Evolutionary conservation across 2,888 invertebrate genomes (phyloP).

Genomic region (Nomada goodeniana): DNA sequence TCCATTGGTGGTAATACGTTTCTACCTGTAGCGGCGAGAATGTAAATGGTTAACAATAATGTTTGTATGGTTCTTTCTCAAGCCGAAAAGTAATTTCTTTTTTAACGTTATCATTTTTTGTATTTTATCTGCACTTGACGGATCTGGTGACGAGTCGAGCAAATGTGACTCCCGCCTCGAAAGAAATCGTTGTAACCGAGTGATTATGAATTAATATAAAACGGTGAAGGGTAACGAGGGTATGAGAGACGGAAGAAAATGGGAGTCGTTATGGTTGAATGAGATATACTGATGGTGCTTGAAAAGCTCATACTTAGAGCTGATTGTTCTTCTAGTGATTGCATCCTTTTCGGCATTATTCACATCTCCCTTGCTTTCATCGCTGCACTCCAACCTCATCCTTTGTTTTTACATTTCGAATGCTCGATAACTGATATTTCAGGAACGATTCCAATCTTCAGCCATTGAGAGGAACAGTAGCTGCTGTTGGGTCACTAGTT

Average conservation of each 20-base stretch:
- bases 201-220: conserved; percentile 29
- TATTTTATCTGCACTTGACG: background rate
- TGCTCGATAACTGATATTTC: conserved; percentile 51
- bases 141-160: background rate
- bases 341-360: conserved; percentile 29
- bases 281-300: conserved; percentile 24
- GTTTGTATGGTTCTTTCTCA: background rate
- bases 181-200: background rate
- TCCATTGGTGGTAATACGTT: conserved; percentile 12
- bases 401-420: conserved; percentile 22
- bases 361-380: background rate
- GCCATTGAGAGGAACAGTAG: conserved; percentile 30
- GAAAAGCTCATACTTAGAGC: conserved; percentile 40
- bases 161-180: background rate
- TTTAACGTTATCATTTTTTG: background rate
- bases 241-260: conserved; percentile 39
- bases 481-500: conserved; percentile 8
- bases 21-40: too few species aligned
- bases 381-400: background rate
- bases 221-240: conserved; percentile 1
- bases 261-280: conserved; percentile 30
- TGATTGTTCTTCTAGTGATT: conserved; percentile 44
- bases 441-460: conserved; percentile 33
- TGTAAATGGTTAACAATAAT: background rate
- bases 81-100: background rate